A percentile compares a stretch with the other conserved stretches of the same genome.
Evolutionary conservation across 1,140 invertebrate genomes (phyloP).

Genomic region (Drosophila tristis): DNA sequence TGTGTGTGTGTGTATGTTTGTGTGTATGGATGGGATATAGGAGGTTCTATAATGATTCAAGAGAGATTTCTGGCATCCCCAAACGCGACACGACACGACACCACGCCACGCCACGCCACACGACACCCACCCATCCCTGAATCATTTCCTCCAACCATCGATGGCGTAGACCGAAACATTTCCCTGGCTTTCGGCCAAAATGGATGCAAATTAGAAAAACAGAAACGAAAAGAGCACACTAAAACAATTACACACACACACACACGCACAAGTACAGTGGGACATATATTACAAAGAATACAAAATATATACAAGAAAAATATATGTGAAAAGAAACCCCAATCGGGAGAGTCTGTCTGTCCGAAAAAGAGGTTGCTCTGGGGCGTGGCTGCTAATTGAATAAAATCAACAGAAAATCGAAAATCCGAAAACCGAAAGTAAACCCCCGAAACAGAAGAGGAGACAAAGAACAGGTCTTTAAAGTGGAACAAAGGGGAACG

Average conservation of each 20-base stretch:
- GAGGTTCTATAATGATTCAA: slow-evolving; percentile 31
- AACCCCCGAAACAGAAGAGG: slow-evolving; percentile 26
- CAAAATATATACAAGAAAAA: slow-evolving; percentile 20
- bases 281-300: slow-evolving; percentile 46
- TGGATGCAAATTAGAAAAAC: slow-evolving; percentile 68
- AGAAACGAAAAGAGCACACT: slow-evolving; percentile 52
- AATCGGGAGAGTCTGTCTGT: slow-evolving; percentile 36
- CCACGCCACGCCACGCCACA: background rate
- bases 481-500: slow-evolving; percentile 12
- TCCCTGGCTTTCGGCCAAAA: slow-evolving; percentile 66
- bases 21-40: slow-evolving; percentile 32
- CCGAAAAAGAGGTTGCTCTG: slow-evolving; percentile 40
- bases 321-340: slow-evolving; percentile 43
- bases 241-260: slow-evolving; percentile 37
- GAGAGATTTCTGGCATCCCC: slow-evolving; percentile 21
- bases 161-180: slow-evolving; percentile 69
- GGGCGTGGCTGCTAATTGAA: slow-evolving; percentile 57
- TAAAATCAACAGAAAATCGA: slow-evolving; percentile 53
- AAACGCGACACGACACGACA: background rate
- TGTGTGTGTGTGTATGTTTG: slow-evolving; percentile 28
- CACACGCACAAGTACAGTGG: slow-evolving; percentile 35
- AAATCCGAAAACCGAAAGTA: slow-evolving; percentile 31
- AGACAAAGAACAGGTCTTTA: slow-evolving; percentile 15
- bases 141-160: slow-evolving; percentile 75
- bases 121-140: slow-evolving; percentile 26